Evolutionary conservation across 2,113 vertebrate genomes (phyloP).

Genomic region (Alectura lathami): DNA sequence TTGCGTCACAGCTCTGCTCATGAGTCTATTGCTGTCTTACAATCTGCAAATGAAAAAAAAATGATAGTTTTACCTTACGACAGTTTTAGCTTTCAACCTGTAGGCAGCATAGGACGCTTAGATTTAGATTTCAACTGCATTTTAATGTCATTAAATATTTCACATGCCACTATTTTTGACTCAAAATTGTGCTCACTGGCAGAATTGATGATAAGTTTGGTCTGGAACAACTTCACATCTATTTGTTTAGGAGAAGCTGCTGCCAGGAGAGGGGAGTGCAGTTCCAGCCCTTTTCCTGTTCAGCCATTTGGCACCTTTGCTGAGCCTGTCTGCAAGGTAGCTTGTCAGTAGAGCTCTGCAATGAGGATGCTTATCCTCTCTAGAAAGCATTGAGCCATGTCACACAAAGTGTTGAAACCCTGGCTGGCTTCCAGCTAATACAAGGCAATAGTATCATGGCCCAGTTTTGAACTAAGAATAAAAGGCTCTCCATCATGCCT

Average conservation of each 20-base stretch:
- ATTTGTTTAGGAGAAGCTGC: background rate
- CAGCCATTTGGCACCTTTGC: background rate
- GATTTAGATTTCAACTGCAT: background rate
- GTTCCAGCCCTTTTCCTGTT: background rate
- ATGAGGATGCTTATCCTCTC: background rate
- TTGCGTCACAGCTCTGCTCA: background rate
- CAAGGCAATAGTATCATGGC: background rate
- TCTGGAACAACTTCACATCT: background rate
- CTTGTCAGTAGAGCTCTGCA: background rate
- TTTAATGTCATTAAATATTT: background rate
- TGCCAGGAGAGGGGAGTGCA: background rate
- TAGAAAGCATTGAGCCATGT: slow-evolving; percentile 6
- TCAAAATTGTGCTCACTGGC: background rate
- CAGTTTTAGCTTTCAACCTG: background rate
- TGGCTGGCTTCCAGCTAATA: slow-evolving; percentile 21
- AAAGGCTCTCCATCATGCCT: background rate
- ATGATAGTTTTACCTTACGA: rapidly evolving
- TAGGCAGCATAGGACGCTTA: background rate
- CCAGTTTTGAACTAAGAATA: background rate
- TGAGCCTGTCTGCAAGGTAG: background rate
- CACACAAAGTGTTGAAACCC: background rate
- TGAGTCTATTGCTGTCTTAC: background rate
- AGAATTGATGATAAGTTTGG: background rate
- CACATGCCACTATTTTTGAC: background rate
- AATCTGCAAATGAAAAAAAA: background rate